A percentile compares a stretch with the other conserved stretches of the same genome.
These are phyloP conservation scores for Lordiphosa mommai DNA, from an alignment of 1,140 invertebrate species.

Conservation along the genomic window DNA sequence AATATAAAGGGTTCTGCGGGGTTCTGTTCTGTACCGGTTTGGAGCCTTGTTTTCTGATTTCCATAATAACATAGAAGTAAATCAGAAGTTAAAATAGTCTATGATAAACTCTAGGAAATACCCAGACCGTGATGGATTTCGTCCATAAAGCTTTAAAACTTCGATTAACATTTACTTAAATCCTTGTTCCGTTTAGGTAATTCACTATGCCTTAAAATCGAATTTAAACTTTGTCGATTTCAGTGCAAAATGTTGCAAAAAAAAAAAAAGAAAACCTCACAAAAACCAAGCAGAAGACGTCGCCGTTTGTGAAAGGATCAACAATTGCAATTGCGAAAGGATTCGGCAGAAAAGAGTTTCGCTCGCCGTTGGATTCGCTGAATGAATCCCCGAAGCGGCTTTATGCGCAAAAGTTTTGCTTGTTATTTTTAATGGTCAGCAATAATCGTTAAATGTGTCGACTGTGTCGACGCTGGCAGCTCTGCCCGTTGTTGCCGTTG, in stretches of 20 bases:
- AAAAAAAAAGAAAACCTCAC: conserved; percentile 15
- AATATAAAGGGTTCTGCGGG: too few species aligned
- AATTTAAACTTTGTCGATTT: conserved; percentile 71
- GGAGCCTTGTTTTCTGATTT: too few species aligned
- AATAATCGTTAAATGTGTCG: conserved; percentile 78
- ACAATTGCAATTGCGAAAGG: conserved; percentile 77
- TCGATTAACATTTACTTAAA: too few species aligned
- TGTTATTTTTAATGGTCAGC: conserved; percentile 75
- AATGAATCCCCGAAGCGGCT: conserved; percentile 76
- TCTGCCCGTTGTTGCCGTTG: conserved; percentile 5
- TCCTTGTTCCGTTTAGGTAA: not conserved
- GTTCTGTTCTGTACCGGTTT: too few species aligned
- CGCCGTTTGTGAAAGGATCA: conserved; percentile 65
- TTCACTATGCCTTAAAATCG: conserved; percentile 30
- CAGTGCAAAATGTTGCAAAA: conserved; percentile 35
- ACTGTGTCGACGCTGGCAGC: conserved; percentile 42
- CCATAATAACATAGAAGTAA: too few species aligned
- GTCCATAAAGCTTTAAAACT: too few species aligned
- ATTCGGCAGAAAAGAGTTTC: conserved; percentile 66
- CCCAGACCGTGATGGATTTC: too few species aligned
- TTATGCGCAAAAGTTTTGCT: conserved; percentile 77
- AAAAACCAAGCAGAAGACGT: conserved; percentile 38
- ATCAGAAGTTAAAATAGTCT: too few species aligned
- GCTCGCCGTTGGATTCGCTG: conserved; percentile 58
- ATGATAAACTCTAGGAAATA: too few species aligned